phyloP scores from a whole-genome alignment of 2,888 invertebrate species.

The Troilus luridus region DNA sequence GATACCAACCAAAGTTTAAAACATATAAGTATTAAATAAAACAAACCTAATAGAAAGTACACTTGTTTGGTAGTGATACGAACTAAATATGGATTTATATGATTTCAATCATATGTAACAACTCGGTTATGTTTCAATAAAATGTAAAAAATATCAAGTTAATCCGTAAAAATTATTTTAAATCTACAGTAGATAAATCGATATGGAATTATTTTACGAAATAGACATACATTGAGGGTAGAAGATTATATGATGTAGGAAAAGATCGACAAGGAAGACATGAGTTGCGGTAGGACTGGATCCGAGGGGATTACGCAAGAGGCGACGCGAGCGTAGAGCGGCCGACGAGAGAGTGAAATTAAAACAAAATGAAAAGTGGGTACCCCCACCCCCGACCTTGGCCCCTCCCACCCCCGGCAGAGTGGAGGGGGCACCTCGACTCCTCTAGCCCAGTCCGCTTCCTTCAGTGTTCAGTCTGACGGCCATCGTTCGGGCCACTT shows the following conservation, averaged over 20 bases:
- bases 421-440: slow-evolving; percentile 19
- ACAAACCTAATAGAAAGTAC: no score
- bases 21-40: no score
- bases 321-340: background rate
- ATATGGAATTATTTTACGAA: no score
- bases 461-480: slow-evolving; percentile 29
- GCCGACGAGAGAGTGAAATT: slow-evolving; percentile 52
- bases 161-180: no score
- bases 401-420: slow-evolving; percentile 27
- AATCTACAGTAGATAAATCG: no score
- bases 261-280: background rate
- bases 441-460: background rate
- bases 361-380: slow-evolving; percentile 54
- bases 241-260: background rate
- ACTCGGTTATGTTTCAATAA: no score
- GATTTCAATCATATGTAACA: no score
- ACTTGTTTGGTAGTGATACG: no score
- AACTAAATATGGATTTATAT: no score
- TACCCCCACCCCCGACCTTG: slow-evolving; percentile 19
- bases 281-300: slow-evolving; percentile 11
- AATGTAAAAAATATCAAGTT: no score
- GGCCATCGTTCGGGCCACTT: slow-evolving; percentile 51
- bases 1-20: no score
- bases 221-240: background rate
- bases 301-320: slow-evolving; percentile 46